Conservation (phyloP, 2,888 invertebrate genomes). For the Ceraclea dissimilis region DNA sequence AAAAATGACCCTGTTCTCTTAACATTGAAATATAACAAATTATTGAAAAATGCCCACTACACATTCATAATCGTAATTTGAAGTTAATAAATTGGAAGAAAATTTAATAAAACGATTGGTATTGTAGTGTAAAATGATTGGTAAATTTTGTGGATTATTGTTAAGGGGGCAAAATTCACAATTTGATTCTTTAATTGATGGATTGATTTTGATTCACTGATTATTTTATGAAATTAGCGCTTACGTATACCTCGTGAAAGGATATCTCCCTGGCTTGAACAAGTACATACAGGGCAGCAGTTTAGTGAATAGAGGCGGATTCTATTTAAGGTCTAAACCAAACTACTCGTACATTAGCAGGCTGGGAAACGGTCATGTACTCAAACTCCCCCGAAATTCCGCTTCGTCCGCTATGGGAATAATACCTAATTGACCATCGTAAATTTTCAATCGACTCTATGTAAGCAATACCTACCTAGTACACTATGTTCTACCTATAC, state of each 20-base stretch:
- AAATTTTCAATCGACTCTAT: constrained; percentile 4
- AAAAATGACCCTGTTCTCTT: too few relatives aligned
- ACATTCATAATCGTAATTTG: too few relatives aligned
- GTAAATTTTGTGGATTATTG: too few relatives aligned
- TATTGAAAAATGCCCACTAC: too few relatives aligned
- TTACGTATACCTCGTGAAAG: neutral
- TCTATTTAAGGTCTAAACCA: constrained; percentile 4
- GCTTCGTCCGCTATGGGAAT: neutral
- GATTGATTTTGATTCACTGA: too few relatives aligned
- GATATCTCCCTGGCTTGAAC: neutral
- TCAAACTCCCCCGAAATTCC: neutral
- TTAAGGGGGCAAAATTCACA: too few relatives aligned
- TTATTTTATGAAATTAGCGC: neutral
- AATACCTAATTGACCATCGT: constrained; percentile 4
- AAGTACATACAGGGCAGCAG: neutral
- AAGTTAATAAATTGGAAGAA: too few relatives aligned
- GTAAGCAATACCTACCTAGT: neutral
- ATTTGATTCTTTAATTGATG: too few relatives aligned
- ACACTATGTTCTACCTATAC: neutral
- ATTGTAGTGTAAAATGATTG: too few relatives aligned
- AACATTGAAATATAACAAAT: too few relatives aligned
- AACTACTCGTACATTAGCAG: neutral
- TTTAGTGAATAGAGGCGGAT: neutral
- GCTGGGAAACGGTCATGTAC: neutral
- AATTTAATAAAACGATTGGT: too few relatives aligned